Percentiles rank a stretch among this genome's conserved stretches.
Conservation (phyloP, 2,113 vertebrate species). For the Saguinus midas region DNA sequence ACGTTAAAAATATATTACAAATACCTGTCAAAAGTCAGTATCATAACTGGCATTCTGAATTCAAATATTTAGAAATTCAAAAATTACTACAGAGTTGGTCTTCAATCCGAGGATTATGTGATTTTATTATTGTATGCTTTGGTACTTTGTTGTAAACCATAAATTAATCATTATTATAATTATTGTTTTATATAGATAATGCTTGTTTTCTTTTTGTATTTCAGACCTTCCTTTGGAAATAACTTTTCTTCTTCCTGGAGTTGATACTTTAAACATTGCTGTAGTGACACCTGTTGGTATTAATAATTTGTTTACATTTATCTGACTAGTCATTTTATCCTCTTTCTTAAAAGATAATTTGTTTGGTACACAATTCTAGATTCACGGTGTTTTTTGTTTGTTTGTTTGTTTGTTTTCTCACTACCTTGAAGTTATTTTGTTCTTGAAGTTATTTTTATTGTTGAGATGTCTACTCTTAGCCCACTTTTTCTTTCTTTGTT, state of each 20-base stretch:
- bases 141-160: not conserved
- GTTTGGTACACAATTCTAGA: not conserved
- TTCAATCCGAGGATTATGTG: not conserved
- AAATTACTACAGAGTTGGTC: not conserved
- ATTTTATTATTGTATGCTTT: not conserved
- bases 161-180: not conserved
- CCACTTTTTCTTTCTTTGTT: not conserved
- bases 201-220: not conserved
- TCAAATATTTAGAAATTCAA: not conserved
- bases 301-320: not conserved
- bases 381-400: not conserved
- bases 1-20: not conserved
- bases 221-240: not conserved
- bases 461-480: not conserved
- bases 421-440: not conserved
- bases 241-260: not conserved
- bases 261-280: not conserved
- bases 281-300: slow-evolving; percentile 51
- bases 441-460: not conserved
- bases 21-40: not conserved
- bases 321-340: not conserved
- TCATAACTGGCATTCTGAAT: not conserved
- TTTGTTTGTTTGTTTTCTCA: not conserved
- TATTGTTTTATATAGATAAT: not conserved
- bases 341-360: not conserved